phyloP scores from a whole-genome alignment of 2,888 invertebrate species.

The Ophonus ardosiacus region DNA sequence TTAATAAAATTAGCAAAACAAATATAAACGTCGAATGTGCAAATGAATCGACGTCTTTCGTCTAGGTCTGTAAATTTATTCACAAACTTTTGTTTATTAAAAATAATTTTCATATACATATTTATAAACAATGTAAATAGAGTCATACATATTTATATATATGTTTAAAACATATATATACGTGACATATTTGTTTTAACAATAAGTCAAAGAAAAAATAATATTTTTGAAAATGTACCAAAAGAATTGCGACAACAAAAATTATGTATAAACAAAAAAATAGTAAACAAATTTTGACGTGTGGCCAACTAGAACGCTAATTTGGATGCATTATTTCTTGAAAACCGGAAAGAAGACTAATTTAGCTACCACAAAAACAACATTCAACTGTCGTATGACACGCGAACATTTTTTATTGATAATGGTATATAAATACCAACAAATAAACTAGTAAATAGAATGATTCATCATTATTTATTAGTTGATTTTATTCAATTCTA shows the following conservation, averaged over 20 bases:
- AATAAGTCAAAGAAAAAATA: not conserved
- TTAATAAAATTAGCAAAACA: not conserved
- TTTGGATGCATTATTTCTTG: not conserved
- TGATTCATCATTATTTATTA: slow-evolving; percentile 5
- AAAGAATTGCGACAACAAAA: not conserved
- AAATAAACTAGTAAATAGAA: slow-evolving; percentile 23
- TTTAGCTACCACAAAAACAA: not conserved
- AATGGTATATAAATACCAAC: slow-evolving; percentile 17
- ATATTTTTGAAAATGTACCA: not conserved
- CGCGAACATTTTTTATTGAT: slow-evolving; percentile 26
- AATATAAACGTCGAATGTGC: not conserved
- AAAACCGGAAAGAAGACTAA: slow-evolving; percentile 10
- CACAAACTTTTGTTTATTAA: not conserved
- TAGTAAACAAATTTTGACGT: not conserved
- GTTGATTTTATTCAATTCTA: not conserved
- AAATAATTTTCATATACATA: slow-evolving; percentile 23
- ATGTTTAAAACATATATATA: not conserved
- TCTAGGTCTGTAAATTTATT: not conserved
- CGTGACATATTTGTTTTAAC: not conserved
- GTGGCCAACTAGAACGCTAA: not conserved
- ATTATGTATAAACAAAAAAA: not conserved
- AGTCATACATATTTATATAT: not conserved
- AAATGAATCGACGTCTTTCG: not conserved
- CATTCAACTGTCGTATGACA: slow-evolving; percentile 20
- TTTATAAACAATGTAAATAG: not conserved